Conservation (phyloP, 2,888 invertebrate genomes). For the Thera britannica region DNA sequence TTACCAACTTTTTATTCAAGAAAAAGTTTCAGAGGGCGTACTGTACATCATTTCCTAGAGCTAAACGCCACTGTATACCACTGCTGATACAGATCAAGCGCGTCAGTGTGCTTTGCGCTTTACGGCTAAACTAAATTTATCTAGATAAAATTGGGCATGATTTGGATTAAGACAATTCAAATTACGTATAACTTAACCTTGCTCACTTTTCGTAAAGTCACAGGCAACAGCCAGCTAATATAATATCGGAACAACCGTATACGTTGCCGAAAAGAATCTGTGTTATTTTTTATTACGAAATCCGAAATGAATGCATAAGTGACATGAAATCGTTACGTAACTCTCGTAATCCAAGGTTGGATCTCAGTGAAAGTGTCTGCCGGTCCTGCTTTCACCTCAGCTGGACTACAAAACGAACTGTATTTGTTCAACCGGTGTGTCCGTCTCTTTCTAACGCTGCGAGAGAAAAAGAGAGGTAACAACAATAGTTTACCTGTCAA, state of each 20-base stretch:
- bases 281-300: constrained; percentile 48
- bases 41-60: no score
- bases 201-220: background rate
- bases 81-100: no score
- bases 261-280: constrained; percentile 6
- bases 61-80: no score
- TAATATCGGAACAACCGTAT: background rate
- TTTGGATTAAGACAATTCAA: no score
- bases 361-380: constrained; percentile 67
- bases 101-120: no score
- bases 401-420: constrained; percentile 18
- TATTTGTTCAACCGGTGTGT: constrained; percentile 16
- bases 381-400: constrained; percentile 61
- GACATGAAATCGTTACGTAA: constrained; percentile 64
- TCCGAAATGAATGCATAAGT: constrained; percentile 48
- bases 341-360: constrained; percentile 70
- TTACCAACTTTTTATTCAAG: no score
- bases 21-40: no score
- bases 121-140: no score
- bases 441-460: constrained; percentile 22
- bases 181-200: no score
- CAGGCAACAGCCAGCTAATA: background rate
- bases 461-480: constrained; percentile 7
- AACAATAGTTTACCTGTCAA: background rate
- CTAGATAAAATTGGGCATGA: no score